Conservation (phyloP, 2,797 vertebrate genomes). For the Natrix natrix region DNA sequence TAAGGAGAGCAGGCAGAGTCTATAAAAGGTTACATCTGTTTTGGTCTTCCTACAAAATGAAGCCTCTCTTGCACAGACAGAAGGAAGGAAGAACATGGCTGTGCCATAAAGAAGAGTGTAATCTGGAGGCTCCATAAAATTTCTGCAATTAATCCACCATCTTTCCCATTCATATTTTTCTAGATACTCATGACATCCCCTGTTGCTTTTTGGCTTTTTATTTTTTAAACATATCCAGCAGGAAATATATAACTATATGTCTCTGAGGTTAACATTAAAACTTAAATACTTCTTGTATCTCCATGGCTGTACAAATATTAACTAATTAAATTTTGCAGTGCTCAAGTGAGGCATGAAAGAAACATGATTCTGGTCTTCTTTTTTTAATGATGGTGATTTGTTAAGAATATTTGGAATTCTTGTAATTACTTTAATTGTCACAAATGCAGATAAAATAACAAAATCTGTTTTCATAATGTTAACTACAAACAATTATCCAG, state of each 20-base stretch:
- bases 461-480: not conserved
- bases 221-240: not conserved
- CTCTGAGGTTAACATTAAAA: slow-evolving; percentile 20
- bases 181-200: not conserved
- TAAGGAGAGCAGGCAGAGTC: not conserved
- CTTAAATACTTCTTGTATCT: slow-evolving; percentile 43
- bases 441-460: slow-evolving; percentile 55
- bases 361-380: slow-evolving; percentile 48
- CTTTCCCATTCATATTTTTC: not conserved
- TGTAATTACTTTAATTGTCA: slow-evolving; percentile 57
- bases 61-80: not conserved
- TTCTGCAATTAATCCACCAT: not conserved
- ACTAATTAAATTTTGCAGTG: slow-evolving; percentile 58
- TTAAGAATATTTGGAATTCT: slow-evolving; percentile 51
- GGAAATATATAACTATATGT: not conserved
- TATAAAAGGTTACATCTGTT: not conserved
- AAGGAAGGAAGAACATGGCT: not conserved
- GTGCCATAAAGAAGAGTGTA: not conserved
- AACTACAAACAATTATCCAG: slow-evolving; percentile 5
- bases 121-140: not conserved
- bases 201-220: not conserved
- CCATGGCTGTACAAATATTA: slow-evolving; percentile 14
- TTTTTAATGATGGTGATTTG: slow-evolving; percentile 55
- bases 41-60: not conserved
- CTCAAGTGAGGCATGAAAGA: slow-evolving; percentile 54